These are phyloP conservation scores for Mus spicilegus DNA, from an alignment of 2,113 vertebrate genomes.

Conservation along the genomic window DNA sequence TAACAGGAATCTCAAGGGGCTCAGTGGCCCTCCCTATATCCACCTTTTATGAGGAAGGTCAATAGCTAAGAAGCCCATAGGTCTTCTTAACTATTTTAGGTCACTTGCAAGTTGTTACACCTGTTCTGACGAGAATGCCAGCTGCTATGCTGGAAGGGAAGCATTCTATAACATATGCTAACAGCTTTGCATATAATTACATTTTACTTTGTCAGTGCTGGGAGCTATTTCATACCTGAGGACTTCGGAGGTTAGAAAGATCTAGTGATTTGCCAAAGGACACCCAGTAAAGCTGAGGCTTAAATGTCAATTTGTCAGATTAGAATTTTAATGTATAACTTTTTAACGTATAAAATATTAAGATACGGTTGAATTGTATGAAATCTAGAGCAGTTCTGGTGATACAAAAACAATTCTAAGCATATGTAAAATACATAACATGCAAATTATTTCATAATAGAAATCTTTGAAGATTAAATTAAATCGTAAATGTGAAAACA, in stretches of 20 bases:
- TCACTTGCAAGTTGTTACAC: neutral
- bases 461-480: constrained; percentile 63
- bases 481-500: constrained; percentile 69
- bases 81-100: too few relatives aligned
- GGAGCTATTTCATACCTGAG: neutral
- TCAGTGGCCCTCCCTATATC: neutral
- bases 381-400: constrained; percentile 42
- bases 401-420: constrained; percentile 68
- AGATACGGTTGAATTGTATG: constrained; percentile 18
- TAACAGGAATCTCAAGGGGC: neutral
- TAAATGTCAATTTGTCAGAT: constrained; percentile 34
- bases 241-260: constrained; percentile 36
- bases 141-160: neutral
- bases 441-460: constrained; percentile 66
- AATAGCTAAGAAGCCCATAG: neutral
- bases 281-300: neutral
- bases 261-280: constrained; percentile 45
- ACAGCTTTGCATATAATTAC: constrained; percentile 10
- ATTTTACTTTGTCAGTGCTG: neutral
- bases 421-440: constrained; percentile 38
- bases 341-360: constrained; percentile 48
- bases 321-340: constrained; percentile 46
- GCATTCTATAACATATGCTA: neutral
- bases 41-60: neutral
- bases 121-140: neutral